Conservation (phyloP, 2,888 invertebrate genomes). For the Polydrusus cervinus region DNA sequence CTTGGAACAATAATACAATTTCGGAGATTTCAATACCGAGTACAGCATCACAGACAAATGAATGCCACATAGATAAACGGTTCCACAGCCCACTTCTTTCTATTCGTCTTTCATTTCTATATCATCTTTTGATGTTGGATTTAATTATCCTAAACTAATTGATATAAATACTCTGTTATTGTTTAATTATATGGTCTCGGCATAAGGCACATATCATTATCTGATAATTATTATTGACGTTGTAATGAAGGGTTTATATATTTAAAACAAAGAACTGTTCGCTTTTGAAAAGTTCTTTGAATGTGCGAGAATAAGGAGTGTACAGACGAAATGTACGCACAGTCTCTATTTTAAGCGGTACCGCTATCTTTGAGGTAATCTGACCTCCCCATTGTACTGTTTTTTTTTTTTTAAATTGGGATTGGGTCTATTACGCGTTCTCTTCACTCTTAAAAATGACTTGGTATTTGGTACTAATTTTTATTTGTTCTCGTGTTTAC, state of each 20-base stretch:
- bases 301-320: no score
- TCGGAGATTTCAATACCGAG: not conserved
- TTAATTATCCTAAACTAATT: slow-evolving; percentile 5
- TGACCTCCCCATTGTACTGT: no score
- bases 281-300: not conserved
- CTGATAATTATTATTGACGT: slow-evolving; percentile 1
- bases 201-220: not conserved
- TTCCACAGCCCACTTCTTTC: slow-evolving; percentile 1
- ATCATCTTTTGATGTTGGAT: slow-evolving; percentile 6
- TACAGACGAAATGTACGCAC: no score
- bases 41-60: not conserved
- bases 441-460: no score
- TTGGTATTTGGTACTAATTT: no score
- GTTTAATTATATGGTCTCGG: slow-evolving; percentile 2
- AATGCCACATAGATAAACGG: slow-evolving; percentile 5
- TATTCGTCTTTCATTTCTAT: not conserved
- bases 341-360: no score
- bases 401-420: no score
- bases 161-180: slow-evolving; percentile 7
- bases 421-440: no score
- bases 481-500: no score
- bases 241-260: not conserved
- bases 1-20: not conserved
- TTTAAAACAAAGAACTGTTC: not conserved
- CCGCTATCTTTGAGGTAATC: no score